Percentiles rank a stretch among this genome's conserved stretches.
These are phyloP conservation scores for honey bee (Apis mellifera) DNA, from an alignment of 1,140 invertebrate species.

Conservation along the genomic window Amel_HAv3.1 CM009939.2:5224501-5225000, in stretches of 20 bases:
- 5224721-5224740: conserved; percentile 38
- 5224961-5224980: conserved; percentile 19
- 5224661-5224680: not conserved
- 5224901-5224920: conserved; percentile 48
- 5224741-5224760: not conserved
- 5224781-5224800: conserved; percentile 25
- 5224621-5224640: not conserved
- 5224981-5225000: conserved; percentile 25
- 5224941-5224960: conserved; percentile 25
- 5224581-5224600: too few relatives aligned
- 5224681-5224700: not conserved
- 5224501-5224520: too few relatives aligned
- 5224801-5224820: conserved; percentile 35
- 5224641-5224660: not conserved
- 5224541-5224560: too few relatives aligned
- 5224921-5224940: conserved; percentile 30
- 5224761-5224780: not conserved
- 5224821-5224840: conserved; percentile 16
- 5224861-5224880: not conserved
- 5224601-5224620: too few relatives aligned
- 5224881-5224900: conserved; percentile 34
- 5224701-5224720: not conserved
- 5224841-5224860: not conserved
- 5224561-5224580: too few relatives aligned
- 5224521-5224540: too few relatives aligned